phyloP scores from a whole-genome alignment of 2,113 vertebrate species.

The Mus pahari region DNA sequence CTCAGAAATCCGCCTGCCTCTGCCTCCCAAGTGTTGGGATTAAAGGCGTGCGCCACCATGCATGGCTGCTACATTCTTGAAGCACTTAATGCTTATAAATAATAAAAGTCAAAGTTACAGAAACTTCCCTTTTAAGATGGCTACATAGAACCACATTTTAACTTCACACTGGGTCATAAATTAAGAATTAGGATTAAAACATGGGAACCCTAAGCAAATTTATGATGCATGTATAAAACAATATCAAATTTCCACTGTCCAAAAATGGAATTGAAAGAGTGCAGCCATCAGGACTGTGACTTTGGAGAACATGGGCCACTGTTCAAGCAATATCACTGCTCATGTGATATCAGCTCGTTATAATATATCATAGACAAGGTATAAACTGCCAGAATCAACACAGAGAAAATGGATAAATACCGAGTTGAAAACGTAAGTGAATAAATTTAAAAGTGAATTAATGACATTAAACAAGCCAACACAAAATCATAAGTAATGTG shows the following conservation, averaged over 20 bases:
- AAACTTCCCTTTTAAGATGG: background rate
- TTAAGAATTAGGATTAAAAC: background rate
- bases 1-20: no score
- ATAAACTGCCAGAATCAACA: background rate
- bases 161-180: background rate
- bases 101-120: background rate
- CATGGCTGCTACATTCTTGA: background rate
- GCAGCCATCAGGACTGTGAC: background rate
- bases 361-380: background rate
- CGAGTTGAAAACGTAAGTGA: background rate
- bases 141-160: background rate
- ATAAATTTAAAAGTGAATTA: background rate
- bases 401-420: background rate
- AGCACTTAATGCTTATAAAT: background rate
- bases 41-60: no score
- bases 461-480: background rate
- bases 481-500: background rate
- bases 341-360: background rate
- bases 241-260: background rate
- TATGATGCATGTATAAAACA: background rate
- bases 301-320: background rate
- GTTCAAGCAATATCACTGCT: no score
- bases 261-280: background rate
- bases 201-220: background rate
- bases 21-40: no score